A percentile compares a stretch with the other conserved stretches of the same genome.
phyloP scores from a whole-genome alignment of 2,113 vertebrate genomes.

The Mirounga angustirostris region DNA sequence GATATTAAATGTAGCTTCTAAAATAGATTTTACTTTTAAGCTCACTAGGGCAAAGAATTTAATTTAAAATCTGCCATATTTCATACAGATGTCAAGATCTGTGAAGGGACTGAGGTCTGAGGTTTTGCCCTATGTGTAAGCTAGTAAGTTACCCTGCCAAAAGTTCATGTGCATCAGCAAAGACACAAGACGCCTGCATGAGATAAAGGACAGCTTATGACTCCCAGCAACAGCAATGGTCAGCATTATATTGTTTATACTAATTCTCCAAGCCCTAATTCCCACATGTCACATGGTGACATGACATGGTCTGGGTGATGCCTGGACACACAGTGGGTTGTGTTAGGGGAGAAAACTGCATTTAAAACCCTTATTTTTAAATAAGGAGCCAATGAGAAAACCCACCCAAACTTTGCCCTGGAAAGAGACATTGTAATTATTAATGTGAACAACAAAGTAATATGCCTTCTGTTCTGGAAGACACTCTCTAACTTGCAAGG shows the following conservation, averaged over 20 bases:
- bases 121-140: neutral
- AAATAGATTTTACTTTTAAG: constrained; percentile 47
- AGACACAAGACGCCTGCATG: neutral
- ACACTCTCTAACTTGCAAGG: neutral
- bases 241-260: neutral
- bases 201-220: neutral
- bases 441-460: neutral
- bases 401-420: neutral
- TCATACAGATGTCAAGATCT: neutral
- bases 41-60: constrained; percentile 48
- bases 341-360: neutral
- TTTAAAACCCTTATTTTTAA: neutral
- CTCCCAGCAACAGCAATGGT: neutral
- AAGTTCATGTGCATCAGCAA: neutral
- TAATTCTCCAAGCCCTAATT: neutral
- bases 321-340: neutral
- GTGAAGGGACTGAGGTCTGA: neutral
- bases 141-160: neutral
- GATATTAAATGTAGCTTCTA: constrained; percentile 19
- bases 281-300: neutral
- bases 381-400: neutral
- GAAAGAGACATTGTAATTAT: neutral
- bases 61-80: constrained; percentile 45
- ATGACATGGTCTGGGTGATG: neutral
- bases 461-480: neutral